Evolutionary conservation across 2,888 invertebrate genomes (phyloP), one percentile per base, ranked within the genome.

Genomic region (Sesamia inferens): DNA sequence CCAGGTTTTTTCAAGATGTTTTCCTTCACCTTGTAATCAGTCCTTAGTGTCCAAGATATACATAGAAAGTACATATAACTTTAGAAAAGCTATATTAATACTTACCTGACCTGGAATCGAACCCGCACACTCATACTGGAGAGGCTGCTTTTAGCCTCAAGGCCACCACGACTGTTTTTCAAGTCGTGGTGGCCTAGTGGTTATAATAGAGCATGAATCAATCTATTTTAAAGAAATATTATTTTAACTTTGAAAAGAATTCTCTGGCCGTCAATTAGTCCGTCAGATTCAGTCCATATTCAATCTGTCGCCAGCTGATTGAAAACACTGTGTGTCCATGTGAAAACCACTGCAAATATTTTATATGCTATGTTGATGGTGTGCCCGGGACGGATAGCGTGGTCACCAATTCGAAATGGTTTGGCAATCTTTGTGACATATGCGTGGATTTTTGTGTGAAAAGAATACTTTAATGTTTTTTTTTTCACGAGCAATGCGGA

Each of bases 291-390:
- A 83, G 67, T 85, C 80, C 76, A 87, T 90, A 92, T 92, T 89
- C 92, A 92, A 92, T 93, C 92, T 92, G 93, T 92, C 93, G 92
- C 90, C 88, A 86, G 74, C 87, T 92, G 92, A 93, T 93, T 92
- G 92, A 91, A 90, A 87, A 84, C 82, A 81, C 86, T 79, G 85
- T 88, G 87, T 77, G 69, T 57, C 74, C 76, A 78, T 74, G 67
- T 71, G 72, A 79, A 80, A 80, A 64, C 73, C 78, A 69, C 62
- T 70, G 68, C 66, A 77, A 84, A 81, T 81, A 78, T 82, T 85
- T 76, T 80, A 74, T 73, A 68, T 76, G 71, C 62, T 71, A 73
- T 64, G 63, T 74, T 47, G 42, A 44, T 68, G 51, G 77, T 59
- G 47, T 75, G 70, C 59, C 63, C 67, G 71, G 61, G 55, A 72